Conservation (phyloP, 2,888 invertebrate species). For the Drosophila nr. medialis region DNA sequence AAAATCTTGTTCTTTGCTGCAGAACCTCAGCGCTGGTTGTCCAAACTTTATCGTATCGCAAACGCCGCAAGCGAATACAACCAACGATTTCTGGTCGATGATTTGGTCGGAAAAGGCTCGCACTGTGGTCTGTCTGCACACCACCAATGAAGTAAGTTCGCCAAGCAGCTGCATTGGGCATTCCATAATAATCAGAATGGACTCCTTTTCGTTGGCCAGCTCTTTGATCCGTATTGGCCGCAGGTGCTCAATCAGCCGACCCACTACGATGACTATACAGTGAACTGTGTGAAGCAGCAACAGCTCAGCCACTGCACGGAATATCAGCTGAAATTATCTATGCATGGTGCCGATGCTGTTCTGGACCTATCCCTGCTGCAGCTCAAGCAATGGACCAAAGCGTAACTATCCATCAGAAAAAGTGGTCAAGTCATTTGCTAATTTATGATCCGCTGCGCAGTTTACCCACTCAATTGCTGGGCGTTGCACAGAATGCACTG, state of each 20-base stretch:
- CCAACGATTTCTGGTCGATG: too few relatives aligned
- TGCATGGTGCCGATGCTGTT: conserved; percentile 84
- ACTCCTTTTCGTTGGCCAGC: conserved; percentile 56
- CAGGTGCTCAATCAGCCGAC: conserved; percentile 78
- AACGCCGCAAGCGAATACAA: conserved; percentile 86
- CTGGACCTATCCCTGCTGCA: conserved; percentile 83
- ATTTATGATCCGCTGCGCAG: conserved; percentile 49
- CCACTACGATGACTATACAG: conserved; percentile 83
- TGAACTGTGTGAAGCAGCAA: conserved; percentile 79
- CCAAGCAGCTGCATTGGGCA: background rate
- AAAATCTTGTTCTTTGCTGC: conserved; percentile 12
- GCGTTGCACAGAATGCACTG: too few relatives aligned
- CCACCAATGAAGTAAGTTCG: conserved; percentile 89
- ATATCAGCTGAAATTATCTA: conserved; percentile 81
- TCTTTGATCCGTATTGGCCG: conserved; percentile 84
- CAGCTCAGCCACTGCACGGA: conserved; percentile 83
- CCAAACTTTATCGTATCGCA: conserved; percentile 94
- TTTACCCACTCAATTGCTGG: conserved; percentile 71
- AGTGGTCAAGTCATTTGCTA: too few relatives aligned
- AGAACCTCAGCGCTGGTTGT: conserved; percentile 90
- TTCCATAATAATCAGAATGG: background rate
- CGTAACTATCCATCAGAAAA: conserved; percentile 56
- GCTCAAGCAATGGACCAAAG: conserved; percentile 84
- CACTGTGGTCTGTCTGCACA: conserved; percentile 91
- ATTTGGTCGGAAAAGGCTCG: conserved; percentile 88